Evolutionary conservation across 2,888 invertebrate genomes (phyloP), one percentile per base, ranked within the genome.

Genomic region (Antheraea assamensis): DNA sequence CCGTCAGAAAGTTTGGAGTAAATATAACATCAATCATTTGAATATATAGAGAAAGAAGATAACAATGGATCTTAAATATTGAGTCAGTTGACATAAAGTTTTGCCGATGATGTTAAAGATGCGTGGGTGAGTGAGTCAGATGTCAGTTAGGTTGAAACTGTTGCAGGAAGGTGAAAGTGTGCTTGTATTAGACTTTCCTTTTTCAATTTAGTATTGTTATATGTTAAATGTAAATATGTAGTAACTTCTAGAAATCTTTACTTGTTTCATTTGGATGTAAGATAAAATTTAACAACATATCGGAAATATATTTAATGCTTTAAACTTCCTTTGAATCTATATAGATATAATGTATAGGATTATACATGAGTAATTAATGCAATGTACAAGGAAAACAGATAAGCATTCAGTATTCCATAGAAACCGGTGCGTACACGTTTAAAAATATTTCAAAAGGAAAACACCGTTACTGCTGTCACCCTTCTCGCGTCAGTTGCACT

Each of bases 101-200:
- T 58, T 58, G 58, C 13, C 8, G 27, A 61, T 30, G 1, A 61
- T 13, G 15, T 61, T 27, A 61, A 61, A 61, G 24, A 68, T 68
- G 68, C 35, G 68, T 68, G 35, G 68, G 68, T n/a, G 31, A 35
- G 13, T 68, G 68, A 31, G 21, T 68, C 31, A 68, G 68, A 35
- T n/a, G 68, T 35, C 27, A 68, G 68, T 35, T 30, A 30, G 35
- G 21, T 68, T 35, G 66, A 35, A 66, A 21, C 21, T 68, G 21
- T n/a, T 31, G 68, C 30, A 71, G 55, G 71, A 71, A 71, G 71
- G 55, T 55, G 58, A 71, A 71, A 71, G 71, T 71, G 10, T 52
- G 70, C 24, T n/a, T 27, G 49, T 71, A 52, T 49, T 15, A 8
- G 31, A 49, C 71, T 71, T 52, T 71, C 71, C 71, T 71, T 71